Evolutionary conservation across 1,140 invertebrate genomes (phyloP).

Genomic region (Eufriesea mexicana): DNA sequence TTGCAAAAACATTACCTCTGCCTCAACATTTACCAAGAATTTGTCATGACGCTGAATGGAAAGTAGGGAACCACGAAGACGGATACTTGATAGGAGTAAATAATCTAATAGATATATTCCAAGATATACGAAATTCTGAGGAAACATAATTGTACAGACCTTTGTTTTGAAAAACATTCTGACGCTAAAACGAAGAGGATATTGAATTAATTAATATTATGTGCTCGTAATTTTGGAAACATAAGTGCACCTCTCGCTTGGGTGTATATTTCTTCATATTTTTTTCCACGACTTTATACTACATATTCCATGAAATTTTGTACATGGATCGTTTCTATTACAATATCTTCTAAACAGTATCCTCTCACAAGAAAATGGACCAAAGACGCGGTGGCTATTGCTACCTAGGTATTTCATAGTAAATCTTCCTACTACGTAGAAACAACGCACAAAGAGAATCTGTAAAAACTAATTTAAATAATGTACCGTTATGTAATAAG

Average conservation of each 20-base stretch:
- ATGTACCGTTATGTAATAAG: conserved; percentile 70
- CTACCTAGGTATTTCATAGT: conserved; percentile 67
- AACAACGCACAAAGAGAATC: conserved; percentile 12
- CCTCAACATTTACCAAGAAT: conserved; percentile 88
- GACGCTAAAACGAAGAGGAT: not conserved
- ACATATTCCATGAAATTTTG: not conserved
- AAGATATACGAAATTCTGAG: conserved; percentile 68
- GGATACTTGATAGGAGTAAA: conserved; percentile 97
- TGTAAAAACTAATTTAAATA: conserved; percentile 70
- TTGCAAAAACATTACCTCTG: conserved; percentile 96
- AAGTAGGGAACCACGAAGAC: conserved; percentile 99
- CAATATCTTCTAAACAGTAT: conserved; percentile 1
- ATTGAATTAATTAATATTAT: not conserved
- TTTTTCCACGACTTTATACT: not conserved
- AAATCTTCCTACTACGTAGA: conserved; percentile 13
- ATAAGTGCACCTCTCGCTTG: not conserved
- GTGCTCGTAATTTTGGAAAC: not conserved
- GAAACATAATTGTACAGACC: not conserved
- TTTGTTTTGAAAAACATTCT: not conserved
- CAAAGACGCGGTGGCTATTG: conserved; percentile 77
- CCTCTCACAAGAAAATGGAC: conserved; percentile 62
- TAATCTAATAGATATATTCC: conserved; percentile 95
- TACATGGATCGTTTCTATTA: conserved; percentile 15
- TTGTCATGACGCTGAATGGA: conserved; percentile 93
- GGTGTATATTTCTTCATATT: not conserved